phyloP scores from a whole-genome alignment of 2,113 vertebrate genomes.

The Chloroceryle aenea region DNA sequence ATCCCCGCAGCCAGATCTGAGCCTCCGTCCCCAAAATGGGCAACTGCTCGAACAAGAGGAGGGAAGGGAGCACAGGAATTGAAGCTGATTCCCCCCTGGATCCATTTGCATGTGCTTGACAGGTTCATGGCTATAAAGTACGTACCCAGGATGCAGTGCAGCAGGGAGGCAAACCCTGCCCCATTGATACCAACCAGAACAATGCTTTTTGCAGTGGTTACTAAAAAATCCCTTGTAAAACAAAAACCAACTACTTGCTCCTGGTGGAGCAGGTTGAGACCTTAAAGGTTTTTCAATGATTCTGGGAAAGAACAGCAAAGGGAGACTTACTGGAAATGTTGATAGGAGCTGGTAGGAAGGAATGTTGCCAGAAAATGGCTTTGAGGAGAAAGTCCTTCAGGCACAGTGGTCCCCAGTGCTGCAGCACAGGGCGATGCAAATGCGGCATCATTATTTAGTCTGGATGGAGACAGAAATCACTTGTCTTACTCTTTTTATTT shows the following conservation, averaged over 20 bases:
- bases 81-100: background rate
- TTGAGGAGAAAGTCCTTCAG: background rate
- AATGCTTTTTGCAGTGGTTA: background rate
- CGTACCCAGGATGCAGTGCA: background rate
- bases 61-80: background rate
- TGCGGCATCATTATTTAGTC: background rate
- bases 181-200: background rate
- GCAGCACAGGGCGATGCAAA: background rate
- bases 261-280: background rate
- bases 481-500: background rate
- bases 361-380: background rate
- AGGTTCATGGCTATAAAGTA: background rate
- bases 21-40: background rate
- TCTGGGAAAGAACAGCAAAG: background rate
- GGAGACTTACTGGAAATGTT: background rate
- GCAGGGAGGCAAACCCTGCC: background rate
- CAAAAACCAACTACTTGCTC: background rate
- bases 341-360: background rate
- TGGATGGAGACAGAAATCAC: background rate
- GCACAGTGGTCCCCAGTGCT: background rate
- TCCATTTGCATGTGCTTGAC: background rate
- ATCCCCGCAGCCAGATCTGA: background rate
- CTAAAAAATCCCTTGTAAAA: background rate
- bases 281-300: background rate
- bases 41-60: background rate